Evolutionary conservation across 1,140 invertebrate genomes (phyloP).

Genomic region (Pseudomyrmex sp.): DNA sequence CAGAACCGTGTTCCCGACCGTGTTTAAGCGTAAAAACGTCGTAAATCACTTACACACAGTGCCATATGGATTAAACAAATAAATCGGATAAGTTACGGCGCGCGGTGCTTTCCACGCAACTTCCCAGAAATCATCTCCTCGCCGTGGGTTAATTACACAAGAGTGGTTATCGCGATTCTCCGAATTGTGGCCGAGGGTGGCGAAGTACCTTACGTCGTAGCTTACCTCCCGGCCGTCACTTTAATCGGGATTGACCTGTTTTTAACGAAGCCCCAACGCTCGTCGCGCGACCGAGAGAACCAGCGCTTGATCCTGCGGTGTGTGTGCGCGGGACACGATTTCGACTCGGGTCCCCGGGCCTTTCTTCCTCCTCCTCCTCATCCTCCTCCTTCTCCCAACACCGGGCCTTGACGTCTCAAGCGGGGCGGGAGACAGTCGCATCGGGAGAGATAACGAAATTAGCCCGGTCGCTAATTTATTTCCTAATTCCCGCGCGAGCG

Average conservation of each 20-base stretch:
- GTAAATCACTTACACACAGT: not conserved
- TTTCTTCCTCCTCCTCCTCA: too few relatives aligned
- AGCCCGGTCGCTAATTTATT: slow-evolving; percentile 84
- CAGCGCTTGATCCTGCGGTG: slow-evolving; percentile 67
- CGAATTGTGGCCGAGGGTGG: slow-evolving; percentile 31
- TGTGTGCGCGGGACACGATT: slow-evolving; percentile 60
- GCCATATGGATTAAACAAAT: slow-evolving; percentile 17
- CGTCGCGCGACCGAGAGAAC: slow-evolving; percentile 31
- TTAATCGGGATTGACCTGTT: slow-evolving; percentile 66
- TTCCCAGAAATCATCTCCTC: slow-evolving; percentile 16
- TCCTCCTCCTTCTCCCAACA: slow-evolving; percentile 22
- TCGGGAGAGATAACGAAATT: slow-evolving; percentile 84
- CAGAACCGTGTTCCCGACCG: not conserved
- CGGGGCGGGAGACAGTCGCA: slow-evolving; percentile 74
- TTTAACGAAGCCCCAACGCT: slow-evolving; percentile 65
- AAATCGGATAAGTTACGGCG: slow-evolving; percentile 18
- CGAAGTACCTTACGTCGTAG: not conserved
- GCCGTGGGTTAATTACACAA: slow-evolving; percentile 51
- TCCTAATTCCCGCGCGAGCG: slow-evolving; percentile 84
- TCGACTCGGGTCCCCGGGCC: slow-evolving; percentile 53
- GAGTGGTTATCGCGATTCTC: slow-evolving; percentile 42
- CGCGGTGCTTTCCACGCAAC: slow-evolving; percentile 7
- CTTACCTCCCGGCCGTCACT: slow-evolving; percentile 32
- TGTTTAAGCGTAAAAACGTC: not conserved
- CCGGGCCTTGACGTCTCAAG: slow-evolving; percentile 80